Evolutionary conservation across 2,797 vertebrate species (phyloP), one percentile per base, ranked within the genome.

Genomic region (Sebastes oblongus): DNA sequence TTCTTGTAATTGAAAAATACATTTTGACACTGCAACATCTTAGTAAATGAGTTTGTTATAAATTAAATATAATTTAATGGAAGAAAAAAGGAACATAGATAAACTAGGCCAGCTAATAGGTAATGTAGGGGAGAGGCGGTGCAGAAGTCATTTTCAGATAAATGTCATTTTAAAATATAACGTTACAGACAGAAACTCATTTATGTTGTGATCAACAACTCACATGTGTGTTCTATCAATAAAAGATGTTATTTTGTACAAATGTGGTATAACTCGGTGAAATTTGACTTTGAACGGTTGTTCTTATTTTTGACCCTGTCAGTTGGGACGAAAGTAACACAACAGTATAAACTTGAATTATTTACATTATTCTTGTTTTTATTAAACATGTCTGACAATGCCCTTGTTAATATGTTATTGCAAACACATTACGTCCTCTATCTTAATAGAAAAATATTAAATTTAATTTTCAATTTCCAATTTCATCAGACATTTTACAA

Each of bases 101-200:
- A 54, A 70, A 20, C 3, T n/a, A 11, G 2, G 3, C 13, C 1
- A 6, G 6, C 27, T 73, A 42, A 66, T 68, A 36, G 27, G 27
- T 34, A 34, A 9, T 34, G 32, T 52, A 62, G 16, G 46, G 22
- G 54, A 58, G 55, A 58, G 55, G 22, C 3, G 12, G 6, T 14
- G 0, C 12, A 7, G 22, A 56, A 56, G 55, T 25, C 4, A 27
- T 20, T 60, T 3, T 60, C 29, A 30, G 58, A 60, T 30, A 60
- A 18, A 29, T 0, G 14, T 59, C 0, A 14, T 14, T 59, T 59
- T 59, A 16, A 59, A 59, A 59, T 0, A 24, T 46, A 46, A 8
- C 16, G 1, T 2, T 18, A 8, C 42, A 18, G 42, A 46, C 42
- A 46, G 2, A 18, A 59, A 16, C 7, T 27, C 5, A 58, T 27